Conservation (phyloP, 1,140 invertebrate species). For the Spodoptera frugiperda region DNA sequence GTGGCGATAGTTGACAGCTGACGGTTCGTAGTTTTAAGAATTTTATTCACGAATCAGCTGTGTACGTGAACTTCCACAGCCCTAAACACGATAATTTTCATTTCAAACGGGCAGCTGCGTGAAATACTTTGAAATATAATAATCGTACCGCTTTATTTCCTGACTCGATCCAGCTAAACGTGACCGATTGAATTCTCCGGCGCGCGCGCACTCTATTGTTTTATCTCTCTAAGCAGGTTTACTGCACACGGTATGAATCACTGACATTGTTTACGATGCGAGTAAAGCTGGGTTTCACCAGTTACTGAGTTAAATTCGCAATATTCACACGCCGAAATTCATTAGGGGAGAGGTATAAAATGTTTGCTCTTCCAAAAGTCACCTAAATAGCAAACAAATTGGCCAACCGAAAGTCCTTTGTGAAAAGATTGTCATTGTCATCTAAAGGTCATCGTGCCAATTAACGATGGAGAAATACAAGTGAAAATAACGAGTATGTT, state of each 20-base stretch:
- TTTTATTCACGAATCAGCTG: neutral
- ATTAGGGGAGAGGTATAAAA: neutral
- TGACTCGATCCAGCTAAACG: conserved; percentile 18
- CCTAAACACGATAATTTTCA: neutral
- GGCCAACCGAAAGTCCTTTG: no score
- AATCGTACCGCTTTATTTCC: conserved; percentile 25
- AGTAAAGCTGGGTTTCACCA: conserved; percentile 4
- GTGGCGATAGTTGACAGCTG: neutral
- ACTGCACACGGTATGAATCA: conserved; percentile 20
- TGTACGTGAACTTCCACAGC: neutral
- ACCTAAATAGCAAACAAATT: no score
- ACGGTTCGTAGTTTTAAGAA: neutral
- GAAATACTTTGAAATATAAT: neutral
- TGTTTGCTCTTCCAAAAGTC: no score
- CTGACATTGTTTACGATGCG: conserved; percentile 3
- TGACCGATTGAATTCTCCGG: conserved; percentile 21
- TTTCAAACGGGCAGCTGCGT: neutral
- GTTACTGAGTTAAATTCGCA: neutral
- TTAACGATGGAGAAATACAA: no score
- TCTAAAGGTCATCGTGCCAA: no score
- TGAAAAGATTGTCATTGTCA: no score
- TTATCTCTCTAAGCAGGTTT: conserved; percentile 22
- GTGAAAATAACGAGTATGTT: no score
- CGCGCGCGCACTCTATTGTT: conserved; percentile 31
- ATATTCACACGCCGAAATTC: neutral